A percentile compares a stretch with the other conserved stretches of the same genome.
These are phyloP conservation scores for Platygyra sinensis DNA, from an alignment of 64 coral and sea anemone species.

Conservation along the genomic window DNA sequence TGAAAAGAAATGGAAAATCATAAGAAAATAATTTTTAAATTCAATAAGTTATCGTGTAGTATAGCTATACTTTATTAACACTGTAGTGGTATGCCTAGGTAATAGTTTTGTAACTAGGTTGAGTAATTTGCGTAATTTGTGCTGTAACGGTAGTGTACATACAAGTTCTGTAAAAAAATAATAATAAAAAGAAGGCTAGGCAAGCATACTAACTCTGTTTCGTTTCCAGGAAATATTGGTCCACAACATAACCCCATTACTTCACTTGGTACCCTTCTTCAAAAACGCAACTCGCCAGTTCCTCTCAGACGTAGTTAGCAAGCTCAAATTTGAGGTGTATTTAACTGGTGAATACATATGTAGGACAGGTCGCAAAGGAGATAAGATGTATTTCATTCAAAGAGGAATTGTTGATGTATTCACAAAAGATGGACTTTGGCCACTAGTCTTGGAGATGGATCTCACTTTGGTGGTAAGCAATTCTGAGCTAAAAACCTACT, in stretches of 20 bases:
- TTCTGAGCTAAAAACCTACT: too few relatives aligned
- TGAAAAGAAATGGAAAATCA: too few relatives aligned
- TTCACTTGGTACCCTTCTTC: conserved; percentile 89
- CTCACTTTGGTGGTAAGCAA: conserved; percentile 94
- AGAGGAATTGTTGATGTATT: conserved; percentile 96
- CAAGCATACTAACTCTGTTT: background rate
- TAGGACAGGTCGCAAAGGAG: conserved; percentile 72
- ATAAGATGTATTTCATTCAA: conserved; percentile 98
- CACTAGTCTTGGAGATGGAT: conserved; percentile 92
- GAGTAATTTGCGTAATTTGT: too few relatives aligned
- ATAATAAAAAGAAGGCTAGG: too few relatives aligned
- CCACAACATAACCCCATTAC: conserved; percentile 78
- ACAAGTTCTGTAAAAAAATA: too few relatives aligned
- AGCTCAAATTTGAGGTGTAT: conserved; percentile 86
- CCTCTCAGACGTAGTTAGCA: conserved; percentile 68
- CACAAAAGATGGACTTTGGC: conserved; percentile 80
- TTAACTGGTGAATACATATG: conserved; percentile 90
- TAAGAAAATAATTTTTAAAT: too few relatives aligned
- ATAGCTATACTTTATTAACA: too few relatives aligned
- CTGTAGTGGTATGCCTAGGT: too few relatives aligned
- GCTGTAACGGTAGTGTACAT: too few relatives aligned
- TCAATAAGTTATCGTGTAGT: too few relatives aligned
- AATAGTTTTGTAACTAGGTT: too few relatives aligned
- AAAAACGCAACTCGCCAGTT: conserved; percentile 58
- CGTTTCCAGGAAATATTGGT: conserved; percentile 75